Evolutionary conservation across 2,797 vertebrate genomes (phyloP).

Genomic region (Chrysocyon brachyurus): DNA sequence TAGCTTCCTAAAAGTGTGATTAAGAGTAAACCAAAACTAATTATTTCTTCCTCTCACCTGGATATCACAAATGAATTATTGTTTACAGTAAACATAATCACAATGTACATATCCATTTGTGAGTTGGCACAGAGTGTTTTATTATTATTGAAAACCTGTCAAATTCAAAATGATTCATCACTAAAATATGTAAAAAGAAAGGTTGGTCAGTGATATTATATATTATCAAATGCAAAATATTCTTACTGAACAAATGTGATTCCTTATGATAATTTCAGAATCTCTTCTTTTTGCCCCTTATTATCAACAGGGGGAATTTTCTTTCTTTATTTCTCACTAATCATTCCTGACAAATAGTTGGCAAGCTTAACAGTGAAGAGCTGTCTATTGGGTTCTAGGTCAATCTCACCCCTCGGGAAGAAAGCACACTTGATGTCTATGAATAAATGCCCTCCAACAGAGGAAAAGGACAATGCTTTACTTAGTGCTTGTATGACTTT

Average conservation of each 20-base stretch:
- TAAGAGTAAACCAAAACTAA: not conserved
- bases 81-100: not conserved
- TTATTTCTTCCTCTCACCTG: not conserved
- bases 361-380: constrained; percentile 59
- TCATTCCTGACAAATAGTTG: constrained; percentile 78
- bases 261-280: constrained; percentile 51
- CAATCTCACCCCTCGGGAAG: constrained; percentile 50
- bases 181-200: constrained; percentile 55
- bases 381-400: constrained; percentile 50
- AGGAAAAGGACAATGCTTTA: constrained; percentile 58
- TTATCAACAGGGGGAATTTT: constrained; percentile 61
- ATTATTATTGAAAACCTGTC: not conserved
- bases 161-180: constrained; percentile 33
- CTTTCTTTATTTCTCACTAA: constrained; percentile 76
- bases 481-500: not conserved
- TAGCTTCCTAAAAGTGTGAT: not conserved
- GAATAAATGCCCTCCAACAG: constrained; percentile 68
- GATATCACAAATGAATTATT: not conserved
- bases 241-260: constrained; percentile 33
- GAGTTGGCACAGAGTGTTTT: not conserved
- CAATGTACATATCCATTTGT: not conserved
- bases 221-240: not conserved
- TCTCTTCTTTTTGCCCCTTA: constrained; percentile 65
- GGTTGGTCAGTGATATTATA: not conserved
- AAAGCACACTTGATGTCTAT: constrained; percentile 37